Base-by-base conservation (phyloP, 2,797 vertebrate species). In the Borostomias antarcticus region DNA sequence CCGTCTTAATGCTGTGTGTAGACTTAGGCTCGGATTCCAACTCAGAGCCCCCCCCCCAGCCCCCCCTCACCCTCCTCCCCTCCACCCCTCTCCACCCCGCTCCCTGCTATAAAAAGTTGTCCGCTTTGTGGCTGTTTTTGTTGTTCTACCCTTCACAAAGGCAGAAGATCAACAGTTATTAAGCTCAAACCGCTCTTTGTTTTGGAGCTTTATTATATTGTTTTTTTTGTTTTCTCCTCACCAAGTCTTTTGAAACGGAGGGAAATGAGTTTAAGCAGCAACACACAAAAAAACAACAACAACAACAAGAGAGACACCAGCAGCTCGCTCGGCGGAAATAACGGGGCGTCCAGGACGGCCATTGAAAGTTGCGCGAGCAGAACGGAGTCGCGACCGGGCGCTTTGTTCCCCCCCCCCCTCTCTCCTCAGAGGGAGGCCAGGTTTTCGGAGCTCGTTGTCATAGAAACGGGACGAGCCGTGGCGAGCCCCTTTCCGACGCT, bases 241-340 rank as follows among this genome's bases (percentile, higher is more conserved):
- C 58, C 77, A 58, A 78, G 73, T 79, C 73, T 75, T 88, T 89
- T 81, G 79, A 82, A 84, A 87, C 79, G 78, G 77, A 82, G 78
- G 74, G 81, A 86, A 87, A 82, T 75, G 68, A 82, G 83, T 89
- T 86, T 84, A 88, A 90, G 82, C 80, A 75, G 33, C 62, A 61
- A 75, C 77, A 79, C 77, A 82, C 79, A 64, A 75, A 67, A 58
- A 73, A 71, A n/a, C n/a, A n/a, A n/a, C n/a, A n/a, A n/a, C n/a
- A 87, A 83, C 83, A 75, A 79, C 70, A 83, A 80, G 70, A 64
- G 58, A 57, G 63, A 72, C 69, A 75, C 80, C 81, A 74, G 37
- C 68, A 67, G 26, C 74, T 21, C 47, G 74, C 87, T 91, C 88
- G 30, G 74, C 88, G 88, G 89, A 92, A 90, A 91, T 91, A 89